Conservation (phyloP, 2,113 vertebrate species). For the Ceuthmochares aereus region DNA sequence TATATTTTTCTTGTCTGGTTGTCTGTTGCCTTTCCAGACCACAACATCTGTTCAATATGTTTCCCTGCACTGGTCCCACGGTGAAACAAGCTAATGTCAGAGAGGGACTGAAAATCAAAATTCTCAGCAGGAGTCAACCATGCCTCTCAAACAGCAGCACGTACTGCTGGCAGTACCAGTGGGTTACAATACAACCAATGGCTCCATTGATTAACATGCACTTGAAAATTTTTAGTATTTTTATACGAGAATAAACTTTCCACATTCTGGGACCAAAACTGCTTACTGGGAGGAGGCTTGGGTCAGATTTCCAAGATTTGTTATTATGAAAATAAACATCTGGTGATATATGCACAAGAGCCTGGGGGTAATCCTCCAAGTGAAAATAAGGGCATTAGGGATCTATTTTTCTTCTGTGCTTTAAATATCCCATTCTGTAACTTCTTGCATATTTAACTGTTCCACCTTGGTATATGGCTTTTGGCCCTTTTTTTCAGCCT, state of each 20-base stretch:
- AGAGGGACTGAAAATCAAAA: conserved; percentile 53
- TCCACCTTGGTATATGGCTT: background rate
- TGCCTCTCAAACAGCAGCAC: conserved; percentile 17
- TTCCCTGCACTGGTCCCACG: background rate
- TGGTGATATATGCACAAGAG: background rate
- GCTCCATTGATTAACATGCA: background rate
- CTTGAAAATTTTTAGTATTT: background rate
- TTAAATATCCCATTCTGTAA: background rate
- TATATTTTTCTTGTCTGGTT: background rate
- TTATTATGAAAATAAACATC: background rate
- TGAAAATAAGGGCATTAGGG: background rate
- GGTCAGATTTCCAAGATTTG: background rate
- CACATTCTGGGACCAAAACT: background rate
- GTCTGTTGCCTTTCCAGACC: conserved; percentile 13
- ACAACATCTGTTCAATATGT: conserved; percentile 29
- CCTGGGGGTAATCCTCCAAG: background rate
- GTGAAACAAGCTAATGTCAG: background rate
- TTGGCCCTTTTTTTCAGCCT: background rate
- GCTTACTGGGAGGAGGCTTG: background rate
- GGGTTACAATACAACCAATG: background rate
- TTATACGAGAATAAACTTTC: background rate
- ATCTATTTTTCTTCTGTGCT: background rate
- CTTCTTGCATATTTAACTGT: background rate
- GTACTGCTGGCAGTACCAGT: background rate
- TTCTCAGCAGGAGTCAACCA: conserved; percentile 14